Conservation (phyloP, 2,888 invertebrate species). For the Cryptocephalus moraei region DNA sequence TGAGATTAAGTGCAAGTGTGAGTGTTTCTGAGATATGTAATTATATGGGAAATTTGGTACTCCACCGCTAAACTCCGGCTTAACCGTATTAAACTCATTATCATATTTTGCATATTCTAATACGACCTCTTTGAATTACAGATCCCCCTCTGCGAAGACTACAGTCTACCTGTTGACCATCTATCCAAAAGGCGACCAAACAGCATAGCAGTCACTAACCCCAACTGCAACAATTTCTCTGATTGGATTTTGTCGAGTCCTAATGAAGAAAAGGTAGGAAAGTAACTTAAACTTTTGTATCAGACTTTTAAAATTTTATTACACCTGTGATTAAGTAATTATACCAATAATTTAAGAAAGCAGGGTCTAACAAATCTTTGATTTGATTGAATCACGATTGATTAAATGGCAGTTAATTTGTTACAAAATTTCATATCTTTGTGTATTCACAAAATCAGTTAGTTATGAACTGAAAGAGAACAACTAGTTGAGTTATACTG, state of each 20-base stretch:
- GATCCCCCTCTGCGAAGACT: conserved; percentile 80
- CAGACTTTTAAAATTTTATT: too few species aligned
- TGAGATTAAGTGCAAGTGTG: conserved; percentile 22
- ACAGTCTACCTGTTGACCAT: conserved; percentile 77
- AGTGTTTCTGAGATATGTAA: conserved; percentile 17
- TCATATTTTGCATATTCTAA: conserved; percentile 10
- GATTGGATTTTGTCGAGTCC: conserved; percentile 48
- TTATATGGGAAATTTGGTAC: conserved; percentile 12
- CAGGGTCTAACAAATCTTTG: too few species aligned
- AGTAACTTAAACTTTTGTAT: too few species aligned
- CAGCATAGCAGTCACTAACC: conserved; percentile 46
- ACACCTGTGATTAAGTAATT: too few species aligned
- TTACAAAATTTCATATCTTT: too few species aligned
- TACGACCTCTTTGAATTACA: conserved; percentile 39
- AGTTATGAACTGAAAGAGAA: too few species aligned
- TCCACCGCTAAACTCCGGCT: conserved; percentile 5
- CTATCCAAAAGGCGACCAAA: conserved; percentile 59
- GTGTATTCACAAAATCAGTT: too few species aligned
- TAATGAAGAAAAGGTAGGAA: conserved; percentile 42
- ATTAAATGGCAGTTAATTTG: too few species aligned
- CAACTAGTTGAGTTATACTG: too few species aligned
- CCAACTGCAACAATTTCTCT: conserved; percentile 39
- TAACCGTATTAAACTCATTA: conserved; percentile 12
- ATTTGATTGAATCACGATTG: too few species aligned
- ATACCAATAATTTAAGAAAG: too few species aligned